Base-by-base conservation (phyloP, 2,797 vertebrate species). In the Pipistrellus pipistrellus region DNA sequence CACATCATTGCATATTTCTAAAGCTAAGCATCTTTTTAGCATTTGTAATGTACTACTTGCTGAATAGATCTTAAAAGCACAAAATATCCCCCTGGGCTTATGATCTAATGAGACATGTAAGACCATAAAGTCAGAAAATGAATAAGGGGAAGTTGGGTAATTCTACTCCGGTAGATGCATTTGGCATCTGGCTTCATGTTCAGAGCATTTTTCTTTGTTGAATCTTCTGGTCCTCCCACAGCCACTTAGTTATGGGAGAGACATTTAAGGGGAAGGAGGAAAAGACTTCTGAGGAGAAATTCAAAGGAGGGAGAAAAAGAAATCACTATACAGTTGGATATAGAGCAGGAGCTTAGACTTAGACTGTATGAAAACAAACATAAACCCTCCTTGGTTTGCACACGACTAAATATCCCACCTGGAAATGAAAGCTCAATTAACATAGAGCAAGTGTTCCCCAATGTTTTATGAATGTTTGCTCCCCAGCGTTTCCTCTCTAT, bases 1-100 rank as follows among this genome's bases (percentile, higher is more conserved):
- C 93, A 95, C 72, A 90, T 95, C 88, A 92, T 64, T 91, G 94
- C 85, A 66, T 95, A 95, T 94, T 95, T 95, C 85, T 94, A 59
- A 95, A 90, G 91, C 93, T 94, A 96, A 96, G 94, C 93, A 94
- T 96, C 95, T 95, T 94, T 93, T 93, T 48, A 91, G 80, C 80
- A 80, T 73, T 94, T 57, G 59, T 90, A 86, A 94, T 88, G 38
- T 88, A 64, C 66, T 68, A 12, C 48, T 81, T 90, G 88, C 66
- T 86, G 95, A 95, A 86, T 73, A 64, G 88, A 95, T 89, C 38
- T 75, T 92, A 95, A 96, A 97, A 89, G 71, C 76, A 82, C 62
- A 64, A 69, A 81, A 96, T 94, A 51, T 93, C 95, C 95, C 90
- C 15, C 5, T 90, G 96, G 93, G 95, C 87, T 73, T 86, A 85